Evolutionary conservation across 2,888 invertebrate species (phyloP).

Genomic region (Xestia rhomboidea): DNA sequence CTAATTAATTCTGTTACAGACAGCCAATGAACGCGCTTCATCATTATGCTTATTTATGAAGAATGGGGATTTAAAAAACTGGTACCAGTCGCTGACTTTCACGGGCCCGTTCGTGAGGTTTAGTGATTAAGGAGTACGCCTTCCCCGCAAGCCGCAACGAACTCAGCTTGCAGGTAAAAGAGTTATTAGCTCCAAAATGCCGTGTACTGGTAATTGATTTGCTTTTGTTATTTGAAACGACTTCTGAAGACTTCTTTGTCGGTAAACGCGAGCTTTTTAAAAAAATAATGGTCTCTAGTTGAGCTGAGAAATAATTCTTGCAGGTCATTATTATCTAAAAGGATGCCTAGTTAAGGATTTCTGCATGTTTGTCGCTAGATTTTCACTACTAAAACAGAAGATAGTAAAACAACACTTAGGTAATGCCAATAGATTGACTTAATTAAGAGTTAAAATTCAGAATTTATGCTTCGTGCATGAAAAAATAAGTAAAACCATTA

Average conservation of each 20-base stretch:
- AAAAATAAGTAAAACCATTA: not conserved
- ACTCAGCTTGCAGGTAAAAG: constrained; percentile 64
- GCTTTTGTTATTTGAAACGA: constrained; percentile 54
- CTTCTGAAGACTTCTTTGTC: constrained; percentile 52
- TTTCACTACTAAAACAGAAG: not conserved
- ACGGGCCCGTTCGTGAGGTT: constrained; percentile 72
- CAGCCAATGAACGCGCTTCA: constrained; percentile 50
- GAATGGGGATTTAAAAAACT: constrained; percentile 62
- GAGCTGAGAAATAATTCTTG: not conserved
- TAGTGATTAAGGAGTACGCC: constrained; percentile 74
- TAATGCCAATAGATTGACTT: not conserved
- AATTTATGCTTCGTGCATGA: not conserved
- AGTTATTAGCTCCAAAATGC: constrained; percentile 65
- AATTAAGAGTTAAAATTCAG: not conserved
- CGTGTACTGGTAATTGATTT: constrained; percentile 66
- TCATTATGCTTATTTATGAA: constrained; percentile 64
- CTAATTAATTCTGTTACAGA: constrained; percentile 51
- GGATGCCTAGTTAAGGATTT: not conserved
- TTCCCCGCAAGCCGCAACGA: constrained; percentile 60
- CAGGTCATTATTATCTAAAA: not conserved
- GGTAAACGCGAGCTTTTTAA: constrained; percentile 19
- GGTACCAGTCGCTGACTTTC: constrained; percentile 51
- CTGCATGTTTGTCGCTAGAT: not conserved
- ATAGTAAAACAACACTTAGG: not conserved
- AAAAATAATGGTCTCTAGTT: not conserved